phyloP scores from a whole-genome alignment of 2,113 vertebrate species.

The Mesocricetus auratus region DNA sequence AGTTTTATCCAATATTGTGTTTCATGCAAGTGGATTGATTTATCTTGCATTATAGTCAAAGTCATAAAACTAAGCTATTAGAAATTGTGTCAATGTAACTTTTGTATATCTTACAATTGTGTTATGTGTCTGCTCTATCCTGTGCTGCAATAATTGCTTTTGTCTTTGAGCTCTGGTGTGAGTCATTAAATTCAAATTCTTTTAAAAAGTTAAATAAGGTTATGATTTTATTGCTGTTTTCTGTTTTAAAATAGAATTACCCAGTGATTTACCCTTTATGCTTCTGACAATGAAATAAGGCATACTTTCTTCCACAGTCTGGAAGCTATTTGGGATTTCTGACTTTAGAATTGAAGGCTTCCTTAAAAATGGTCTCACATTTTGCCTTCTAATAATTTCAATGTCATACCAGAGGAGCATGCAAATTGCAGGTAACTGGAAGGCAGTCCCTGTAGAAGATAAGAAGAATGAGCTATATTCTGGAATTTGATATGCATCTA shows the following conservation, averaged over 20 bases:
- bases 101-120: not conserved
- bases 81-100: not conserved
- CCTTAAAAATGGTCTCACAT: not conserved
- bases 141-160: constrained; percentile 7
- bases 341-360: not conserved
- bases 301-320: constrained; percentile 24
- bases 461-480: constrained; percentile 14
- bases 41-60: not conserved
- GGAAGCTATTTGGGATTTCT: not conserved
- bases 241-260: constrained; percentile 49
- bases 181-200: not conserved
- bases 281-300: constrained; percentile 32
- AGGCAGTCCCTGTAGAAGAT: constrained; percentile 32
- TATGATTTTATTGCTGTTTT: constrained; percentile 44
- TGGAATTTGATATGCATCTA: not conserved
- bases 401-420: constrained; percentile 27
- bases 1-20: not conserved
- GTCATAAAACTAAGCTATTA: not conserved
- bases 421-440: constrained; percentile 65
- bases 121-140: not conserved
- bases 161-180: not conserved
- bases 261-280: not conserved
- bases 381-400: constrained; percentile 72
- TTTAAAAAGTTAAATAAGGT: constrained; percentile 35
- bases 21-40: not conserved